Evolutionary conservation across 1,140 invertebrate genomes (phyloP), one percentile per base, ranked within the genome.

Genomic region (Orius insidiosus): DNA sequence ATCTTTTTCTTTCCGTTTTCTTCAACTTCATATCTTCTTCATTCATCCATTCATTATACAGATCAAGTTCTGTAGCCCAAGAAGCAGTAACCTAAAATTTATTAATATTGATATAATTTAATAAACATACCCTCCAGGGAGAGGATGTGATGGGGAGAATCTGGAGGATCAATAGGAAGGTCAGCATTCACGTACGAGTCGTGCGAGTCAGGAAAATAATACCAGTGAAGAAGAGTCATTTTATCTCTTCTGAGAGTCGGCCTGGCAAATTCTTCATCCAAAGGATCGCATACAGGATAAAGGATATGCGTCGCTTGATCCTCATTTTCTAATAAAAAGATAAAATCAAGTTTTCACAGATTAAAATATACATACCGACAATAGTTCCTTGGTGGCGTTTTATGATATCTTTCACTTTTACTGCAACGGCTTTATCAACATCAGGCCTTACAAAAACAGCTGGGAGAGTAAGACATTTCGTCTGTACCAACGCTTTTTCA

Each of bases 11-110:
- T 78, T 33, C 86, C 85, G 48, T 62, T 66, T 46, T 80, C 76
- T 60, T 95, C 90, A 16, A 95, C 87, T 63, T 95, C 89, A 60
- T 96, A 98, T 98, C 93, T 62, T 96, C 92, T 65, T 96, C 92
- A 60, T 88, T 87, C 90, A 97, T 94, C 89, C 89, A 96, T 62
- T 98, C 93, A 63, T 96, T 96, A 63, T 89, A 95, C 56, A 86
- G 80, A 58, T 94, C 88, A 42, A 92, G 67, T 62, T 96, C 89
- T 34, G 88, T 64, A 31, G 86, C 74, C 92, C 92, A 97, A 0
- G 83, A 77, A 19, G 85, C 83, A 2, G 82, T 69, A 47, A 87
- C 74, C 54, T 78, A 30, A 46, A 48, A 47, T 30, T 35, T 37
- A 13, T 15, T 41, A 24, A 11, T 4, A 31, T 16, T 7, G 9